Evolutionary conservation across 2,797 vertebrate species (phyloP).

Genomic region (Syncerus caffer): DNA sequence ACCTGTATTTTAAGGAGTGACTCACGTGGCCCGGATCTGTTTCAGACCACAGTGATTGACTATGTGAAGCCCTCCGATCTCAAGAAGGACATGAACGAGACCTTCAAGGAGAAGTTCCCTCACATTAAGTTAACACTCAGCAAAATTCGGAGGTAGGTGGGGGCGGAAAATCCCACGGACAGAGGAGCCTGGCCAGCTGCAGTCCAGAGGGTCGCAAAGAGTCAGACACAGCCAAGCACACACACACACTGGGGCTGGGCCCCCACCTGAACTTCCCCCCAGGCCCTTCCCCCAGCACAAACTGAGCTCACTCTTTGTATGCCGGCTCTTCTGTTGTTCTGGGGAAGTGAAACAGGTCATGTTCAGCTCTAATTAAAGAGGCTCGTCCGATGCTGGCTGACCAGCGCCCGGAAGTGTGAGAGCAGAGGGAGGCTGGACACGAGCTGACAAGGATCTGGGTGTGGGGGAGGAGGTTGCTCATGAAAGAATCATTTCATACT

Average conservation of each 20-base stretch:
- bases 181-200: background rate
- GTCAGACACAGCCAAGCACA: accelerated
- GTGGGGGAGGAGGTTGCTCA: background rate
- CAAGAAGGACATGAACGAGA: conserved; percentile 99
- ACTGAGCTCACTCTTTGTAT: background rate
- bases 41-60: conserved; percentile 98
- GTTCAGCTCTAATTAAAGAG: background rate
- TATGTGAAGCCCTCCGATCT: conserved; percentile 99
- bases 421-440: background rate
- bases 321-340: background rate
- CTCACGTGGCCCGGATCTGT: conserved; percentile 16
- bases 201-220: background rate
- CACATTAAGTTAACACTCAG: conserved; percentile 97
- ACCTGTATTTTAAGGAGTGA: background rate
- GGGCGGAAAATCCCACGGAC: background rate
- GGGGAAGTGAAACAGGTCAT: background rate
- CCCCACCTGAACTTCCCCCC: background rate
- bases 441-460: accelerated
- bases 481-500: background rate
- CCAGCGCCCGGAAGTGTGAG: background rate
- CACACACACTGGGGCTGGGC: accelerated
- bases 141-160: conserved; percentile 95
- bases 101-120: conserved; percentile 99
- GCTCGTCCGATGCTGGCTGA: background rate
- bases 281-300: accelerated